A percentile compares a stretch with the other conserved stretches of the same genome.
phyloP scores from a whole-genome alignment of 2,113 vertebrate species.

The Planiliza haematocheilus region DNA sequence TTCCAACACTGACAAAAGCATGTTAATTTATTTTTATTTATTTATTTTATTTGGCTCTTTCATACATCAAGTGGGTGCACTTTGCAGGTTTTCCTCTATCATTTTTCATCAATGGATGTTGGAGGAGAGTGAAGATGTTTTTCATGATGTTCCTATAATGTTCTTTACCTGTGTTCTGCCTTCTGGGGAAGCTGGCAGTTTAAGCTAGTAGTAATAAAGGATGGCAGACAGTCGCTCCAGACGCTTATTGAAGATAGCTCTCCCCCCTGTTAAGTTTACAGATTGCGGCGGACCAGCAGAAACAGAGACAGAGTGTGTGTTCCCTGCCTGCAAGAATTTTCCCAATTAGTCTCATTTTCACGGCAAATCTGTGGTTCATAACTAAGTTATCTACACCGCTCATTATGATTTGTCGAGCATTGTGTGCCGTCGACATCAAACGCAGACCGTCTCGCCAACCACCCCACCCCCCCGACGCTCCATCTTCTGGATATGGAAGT shows the following conservation, averaged over 20 bases:
- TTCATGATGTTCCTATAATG: no score
- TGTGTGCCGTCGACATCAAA: conserved; percentile 63
- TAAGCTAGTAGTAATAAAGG: conserved; percentile 25
- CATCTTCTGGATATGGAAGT: conserved; percentile 47
- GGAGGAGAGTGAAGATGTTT: no score
- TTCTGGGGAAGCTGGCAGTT: neutral
- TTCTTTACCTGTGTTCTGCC: neutral
- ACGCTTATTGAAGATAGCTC: conserved; percentile 30
- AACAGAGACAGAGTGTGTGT: conserved; percentile 25
- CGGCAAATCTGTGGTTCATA: conserved; percentile 49
- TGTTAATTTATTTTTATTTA: no score
- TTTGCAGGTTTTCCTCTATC: no score
- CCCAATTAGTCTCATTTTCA: conserved; percentile 55
- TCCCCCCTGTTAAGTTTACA: conserved; percentile 29
- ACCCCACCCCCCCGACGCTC: neutral
- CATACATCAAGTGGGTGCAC: no score
- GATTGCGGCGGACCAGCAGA: conserved; percentile 35
- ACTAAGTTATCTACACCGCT: conserved; percentile 69
- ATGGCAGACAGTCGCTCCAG: conserved; percentile 47
- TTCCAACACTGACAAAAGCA: no score
- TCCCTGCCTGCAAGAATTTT: conserved; percentile 47
- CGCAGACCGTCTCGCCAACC: conserved; percentile 23
- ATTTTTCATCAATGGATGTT: no score
- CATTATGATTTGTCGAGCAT: conserved; percentile 57
- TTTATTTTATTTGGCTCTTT: no score